Percentiles rank a stretch among this genome's conserved stretches.
These are phyloP conservation scores for Peromyscus attwateri DNA, from an alignment of 2,797 vertebrate genomes.

Conservation along the genomic window DNA sequence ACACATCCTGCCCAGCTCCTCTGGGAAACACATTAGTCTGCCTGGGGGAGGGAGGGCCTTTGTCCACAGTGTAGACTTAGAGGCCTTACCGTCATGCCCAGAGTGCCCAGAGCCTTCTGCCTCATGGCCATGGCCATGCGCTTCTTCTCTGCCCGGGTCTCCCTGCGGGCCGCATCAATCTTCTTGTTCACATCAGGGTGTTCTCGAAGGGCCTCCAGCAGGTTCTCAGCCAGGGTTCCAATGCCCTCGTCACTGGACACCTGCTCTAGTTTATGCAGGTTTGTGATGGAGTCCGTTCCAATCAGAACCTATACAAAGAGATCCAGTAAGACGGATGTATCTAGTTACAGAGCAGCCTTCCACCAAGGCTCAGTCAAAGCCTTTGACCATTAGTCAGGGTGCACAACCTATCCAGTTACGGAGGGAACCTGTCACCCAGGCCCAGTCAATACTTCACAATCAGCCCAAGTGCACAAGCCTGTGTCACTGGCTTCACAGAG, in stretches of 20 bases:
- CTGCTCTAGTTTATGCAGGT: constrained; percentile 99
- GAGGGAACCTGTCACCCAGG: not conserved
- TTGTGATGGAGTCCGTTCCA: constrained; percentile 97
- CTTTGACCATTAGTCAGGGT: not conserved
- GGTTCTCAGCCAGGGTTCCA: constrained; percentile 97
- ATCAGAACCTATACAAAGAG: constrained; percentile 92
- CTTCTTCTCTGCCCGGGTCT: constrained; percentile 98
- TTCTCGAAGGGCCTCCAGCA: constrained; percentile 96
- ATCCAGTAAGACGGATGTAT: not conserved
- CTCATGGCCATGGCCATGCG: constrained; percentile 99
- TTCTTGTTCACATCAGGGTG: constrained; percentile 97
- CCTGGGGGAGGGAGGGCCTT: not conserved
- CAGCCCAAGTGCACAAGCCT: not conserved
- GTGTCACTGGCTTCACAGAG: not conserved
- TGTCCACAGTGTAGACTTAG: fast-evolving
- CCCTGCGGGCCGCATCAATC: constrained; percentile 97
- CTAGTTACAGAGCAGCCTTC: not conserved
- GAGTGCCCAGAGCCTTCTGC: constrained; percentile 97
- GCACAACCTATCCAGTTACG: not conserved
- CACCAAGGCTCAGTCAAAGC: not conserved
- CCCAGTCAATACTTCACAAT: not conserved
- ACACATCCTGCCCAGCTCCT: not conserved
- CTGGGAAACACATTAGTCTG: not conserved
- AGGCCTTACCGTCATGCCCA: constrained; percentile 96
- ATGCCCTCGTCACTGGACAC: constrained; percentile 99